phyloP scores from a whole-genome alignment of 2,113 vertebrate genomes.

The Neolamprologus ventralis region DNA sequence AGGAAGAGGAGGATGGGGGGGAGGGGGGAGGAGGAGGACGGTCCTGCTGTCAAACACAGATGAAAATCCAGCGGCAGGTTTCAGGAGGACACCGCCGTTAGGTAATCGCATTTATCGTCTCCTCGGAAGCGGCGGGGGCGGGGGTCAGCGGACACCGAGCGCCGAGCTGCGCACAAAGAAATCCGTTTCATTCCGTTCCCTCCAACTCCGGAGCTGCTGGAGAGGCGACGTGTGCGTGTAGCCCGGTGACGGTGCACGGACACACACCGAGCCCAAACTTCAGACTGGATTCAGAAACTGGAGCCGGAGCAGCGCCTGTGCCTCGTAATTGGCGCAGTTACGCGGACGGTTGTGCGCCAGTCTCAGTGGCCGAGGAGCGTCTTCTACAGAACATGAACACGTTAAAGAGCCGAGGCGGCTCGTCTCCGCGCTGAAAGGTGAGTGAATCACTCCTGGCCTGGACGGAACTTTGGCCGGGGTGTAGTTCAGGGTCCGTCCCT shows the following conservation, averaged over 20 bases:
- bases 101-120: conserved; percentile 26
- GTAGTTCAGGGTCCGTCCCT: background rate
- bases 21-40: background rate
- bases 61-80: conserved; percentile 21
- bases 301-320: background rate
- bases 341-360: background rate
- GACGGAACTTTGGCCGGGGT: background rate
- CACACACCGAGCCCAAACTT: conserved; percentile 7
- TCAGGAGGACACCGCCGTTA: conserved; percentile 11
- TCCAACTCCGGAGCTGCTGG: background rate
- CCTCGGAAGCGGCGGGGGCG: background rate
- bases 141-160: background rate
- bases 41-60: conserved; percentile 42
- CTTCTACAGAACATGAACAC: background rate
- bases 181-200: background rate
- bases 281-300: background rate
- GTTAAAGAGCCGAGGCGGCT: background rate
- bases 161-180: background rate
- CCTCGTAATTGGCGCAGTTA: background rate
- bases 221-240: background rate
- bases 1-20: background rate
- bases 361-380: background rate
- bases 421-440: background rate
- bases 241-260: background rate
- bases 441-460: rapidly evolving